These are phyloP conservation scores for Stictonetta naevosa DNA, from an alignment of 2,113 vertebrate species.

Conservation along the genomic window DNA sequence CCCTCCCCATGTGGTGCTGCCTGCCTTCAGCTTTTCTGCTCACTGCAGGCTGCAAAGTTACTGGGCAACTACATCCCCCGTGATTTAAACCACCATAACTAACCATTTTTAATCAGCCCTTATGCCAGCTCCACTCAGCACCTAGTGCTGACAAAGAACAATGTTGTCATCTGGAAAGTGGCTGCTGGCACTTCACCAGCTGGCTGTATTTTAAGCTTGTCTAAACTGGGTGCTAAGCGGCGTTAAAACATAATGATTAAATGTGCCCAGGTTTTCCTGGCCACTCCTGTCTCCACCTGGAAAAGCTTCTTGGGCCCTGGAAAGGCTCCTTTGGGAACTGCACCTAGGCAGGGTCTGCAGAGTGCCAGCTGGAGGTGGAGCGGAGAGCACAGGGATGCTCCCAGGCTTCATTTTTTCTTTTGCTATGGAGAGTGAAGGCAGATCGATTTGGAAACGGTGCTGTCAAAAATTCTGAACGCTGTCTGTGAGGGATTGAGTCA, in stretches of 20 bases:
- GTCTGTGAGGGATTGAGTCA: accelerated
- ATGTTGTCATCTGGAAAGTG: slow-evolving; percentile 42
- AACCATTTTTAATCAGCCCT: background rate
- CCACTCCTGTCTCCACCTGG: background rate
- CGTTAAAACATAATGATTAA: background rate
- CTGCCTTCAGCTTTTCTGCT: background rate
- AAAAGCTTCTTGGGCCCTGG: background rate
- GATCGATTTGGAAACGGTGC: background rate
- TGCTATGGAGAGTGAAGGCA: background rate
- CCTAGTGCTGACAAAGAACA: slow-evolving; percentile 14
- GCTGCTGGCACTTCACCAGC: slow-evolving; percentile 33
- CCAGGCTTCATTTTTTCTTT: background rate
- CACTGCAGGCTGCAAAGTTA: background rate
- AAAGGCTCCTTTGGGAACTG: background rate
- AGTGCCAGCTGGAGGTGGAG: background rate
- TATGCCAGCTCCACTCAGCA: slow-evolving; percentile 32
- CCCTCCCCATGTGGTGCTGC: accelerated
- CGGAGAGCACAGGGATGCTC: accelerated
- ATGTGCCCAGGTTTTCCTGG: background rate
- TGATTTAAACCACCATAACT: background rate
- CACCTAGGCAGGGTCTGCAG: background rate
- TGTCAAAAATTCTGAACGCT: accelerated
- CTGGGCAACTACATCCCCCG: background rate
- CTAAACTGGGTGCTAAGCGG: slow-evolving; percentile 32
- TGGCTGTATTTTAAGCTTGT: background rate